Base-by-base conservation (phyloP, 2,797 vertebrate species). In the Sebastes hubbsi region DNA sequence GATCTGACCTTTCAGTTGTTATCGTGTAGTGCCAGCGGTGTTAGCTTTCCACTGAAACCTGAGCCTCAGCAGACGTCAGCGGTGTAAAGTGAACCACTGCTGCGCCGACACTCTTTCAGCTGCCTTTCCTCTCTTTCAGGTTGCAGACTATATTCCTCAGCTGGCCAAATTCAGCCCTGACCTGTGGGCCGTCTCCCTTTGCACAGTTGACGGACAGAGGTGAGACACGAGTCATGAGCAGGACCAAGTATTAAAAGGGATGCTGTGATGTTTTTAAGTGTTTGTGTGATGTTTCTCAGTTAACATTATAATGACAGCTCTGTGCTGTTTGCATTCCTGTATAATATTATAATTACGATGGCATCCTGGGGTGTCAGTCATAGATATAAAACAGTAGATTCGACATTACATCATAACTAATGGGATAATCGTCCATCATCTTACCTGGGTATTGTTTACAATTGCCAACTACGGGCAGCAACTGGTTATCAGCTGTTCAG, bases 71-170 rank as follows among this genome's bases (percentile, higher is more conserved):
- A 58, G 60, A 85, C 66, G 8, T 82, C 80, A 83, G 59, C 18
- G 2, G 25, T 82, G 80, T 71, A 68, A 88, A 8, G 9, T 52
- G 67, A 88, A 1, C 71, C 54, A 6, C 46, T 55, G 66, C 66
- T 18, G 27, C 8, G 1, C 29, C 4, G 20, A 64, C 67, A 30
- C 71, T 52, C 61, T 66, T 62, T 80, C 68, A 62, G 4, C 49
- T 38, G 8, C 11, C 36, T 66, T 10, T 2, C 29, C 38, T 92
- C 87, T 88, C 84, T 90, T 61, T 16, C 92, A 99, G 99, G 98
- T 99, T 83, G 99, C 98, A 66, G 98, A 99, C 91, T 99, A 99
- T 95, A 99, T 99, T 95, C 99, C 99, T 87, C 99, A 99, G 56
- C 95, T 99, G 60, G 96, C 99, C 72, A 99, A 98, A 85, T 99